Evolutionary conservation across 1,140 invertebrate species (phyloP).

Genomic region (Eumeta japonica): DNA sequence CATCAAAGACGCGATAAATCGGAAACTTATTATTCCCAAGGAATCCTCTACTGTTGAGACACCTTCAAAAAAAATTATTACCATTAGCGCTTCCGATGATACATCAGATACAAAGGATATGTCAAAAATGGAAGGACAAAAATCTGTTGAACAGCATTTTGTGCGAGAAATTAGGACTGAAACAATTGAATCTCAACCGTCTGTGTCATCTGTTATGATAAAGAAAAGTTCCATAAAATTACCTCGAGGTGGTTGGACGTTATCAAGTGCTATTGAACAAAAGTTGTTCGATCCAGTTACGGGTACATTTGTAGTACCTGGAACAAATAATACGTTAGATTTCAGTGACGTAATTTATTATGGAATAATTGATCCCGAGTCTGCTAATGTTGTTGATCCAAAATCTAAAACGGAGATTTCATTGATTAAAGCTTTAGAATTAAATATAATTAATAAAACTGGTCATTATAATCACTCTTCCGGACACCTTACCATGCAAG

Average conservation of each 20-base stretch:
- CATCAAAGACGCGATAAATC: too few species aligned
- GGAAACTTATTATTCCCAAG: slow-evolving; percentile 55
- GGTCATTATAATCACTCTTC: slow-evolving; percentile 68
- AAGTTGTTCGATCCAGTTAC: slow-evolving; percentile 77
- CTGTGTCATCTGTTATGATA: slow-evolving; percentile 42
- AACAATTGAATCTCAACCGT: slow-evolving; percentile 44
- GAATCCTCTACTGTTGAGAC: slow-evolving; percentile 53
- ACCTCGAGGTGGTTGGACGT: slow-evolving; percentile 78
- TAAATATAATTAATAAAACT: slow-evolving; percentile 73
- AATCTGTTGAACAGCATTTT: too few species aligned
- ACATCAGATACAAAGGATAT: too few species aligned
- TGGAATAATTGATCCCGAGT: slow-evolving; percentile 80
- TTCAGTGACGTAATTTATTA: slow-evolving; percentile 85
- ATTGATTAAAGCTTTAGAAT: slow-evolving; percentile 73
- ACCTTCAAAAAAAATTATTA: slow-evolving; percentile 46
- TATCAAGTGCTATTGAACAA: slow-evolving; percentile 74
- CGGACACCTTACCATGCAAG: slow-evolving; percentile 70
- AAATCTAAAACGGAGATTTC: slow-evolving; percentile 69
- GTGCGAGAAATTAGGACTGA: slow-evolving; percentile 34
- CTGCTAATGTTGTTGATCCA: slow-evolving; percentile 76
- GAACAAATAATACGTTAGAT: slow-evolving; percentile 79
- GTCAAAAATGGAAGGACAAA: too few species aligned
- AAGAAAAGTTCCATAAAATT: slow-evolving; percentile 67
- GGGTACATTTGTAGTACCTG: slow-evolving; percentile 84
- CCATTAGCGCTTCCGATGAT: slow-evolving; percentile 46